These are phyloP conservation scores for Poecile montanus DNA, from an alignment of 2,797 vertebrate genomes.

Conservation along the genomic window DNA sequence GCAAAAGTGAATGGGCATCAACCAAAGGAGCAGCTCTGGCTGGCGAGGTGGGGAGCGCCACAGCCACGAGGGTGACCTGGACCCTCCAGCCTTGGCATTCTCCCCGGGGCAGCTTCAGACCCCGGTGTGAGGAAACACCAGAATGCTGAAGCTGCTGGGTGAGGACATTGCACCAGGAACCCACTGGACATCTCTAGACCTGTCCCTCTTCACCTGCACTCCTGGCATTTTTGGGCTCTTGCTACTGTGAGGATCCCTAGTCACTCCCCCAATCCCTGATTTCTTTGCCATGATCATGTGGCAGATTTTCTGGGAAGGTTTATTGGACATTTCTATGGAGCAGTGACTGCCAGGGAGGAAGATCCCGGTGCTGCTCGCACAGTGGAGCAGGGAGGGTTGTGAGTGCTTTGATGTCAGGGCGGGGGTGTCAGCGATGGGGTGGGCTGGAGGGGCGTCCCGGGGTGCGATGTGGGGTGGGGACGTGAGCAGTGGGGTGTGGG, in stretches of 20 bases:
- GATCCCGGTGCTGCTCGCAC: not conserved
- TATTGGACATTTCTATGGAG: not conserved
- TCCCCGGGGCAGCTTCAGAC: not conserved
- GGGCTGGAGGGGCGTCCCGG: not conserved
- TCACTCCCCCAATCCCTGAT: not conserved
- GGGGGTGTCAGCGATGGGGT: fast-evolving
- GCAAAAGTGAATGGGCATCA: not conserved
- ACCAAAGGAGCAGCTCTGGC: not conserved
- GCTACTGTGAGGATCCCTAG: fast-evolving
- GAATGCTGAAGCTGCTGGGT: fast-evolving
- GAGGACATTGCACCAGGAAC: not conserved
- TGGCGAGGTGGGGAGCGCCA: not conserved
- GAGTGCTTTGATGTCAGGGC: not conserved
- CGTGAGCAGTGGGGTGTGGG: not conserved
- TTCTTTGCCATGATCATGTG: not conserved
- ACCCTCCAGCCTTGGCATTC: not conserved
- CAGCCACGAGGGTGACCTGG: not conserved
- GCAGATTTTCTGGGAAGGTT: not conserved
- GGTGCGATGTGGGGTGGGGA: fast-evolving
- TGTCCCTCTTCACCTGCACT: not conserved
- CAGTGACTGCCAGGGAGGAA: not conserved
- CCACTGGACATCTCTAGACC: not conserved
- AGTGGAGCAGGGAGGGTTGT: not conserved
- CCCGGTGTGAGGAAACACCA: fast-evolving
- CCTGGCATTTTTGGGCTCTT: fast-evolving